Base-by-base conservation (phyloP, 2,888 invertebrate genomes). In the Dryobota labecula region DNA sequence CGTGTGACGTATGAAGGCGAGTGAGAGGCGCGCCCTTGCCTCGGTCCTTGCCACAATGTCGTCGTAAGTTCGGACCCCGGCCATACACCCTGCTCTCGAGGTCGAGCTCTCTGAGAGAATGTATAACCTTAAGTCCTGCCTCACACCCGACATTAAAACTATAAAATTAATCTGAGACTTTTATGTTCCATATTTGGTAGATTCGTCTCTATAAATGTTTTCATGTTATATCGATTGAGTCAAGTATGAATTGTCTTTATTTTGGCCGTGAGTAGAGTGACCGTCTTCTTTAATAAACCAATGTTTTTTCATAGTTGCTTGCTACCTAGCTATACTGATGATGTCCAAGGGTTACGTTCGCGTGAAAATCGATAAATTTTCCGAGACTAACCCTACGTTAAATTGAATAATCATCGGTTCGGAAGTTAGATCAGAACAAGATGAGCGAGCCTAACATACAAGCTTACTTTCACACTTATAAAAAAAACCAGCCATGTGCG, bases 11-110 rank as follows among this genome's bases (percentile, higher is more conserved):
- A 85, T 75, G 74, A 78, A 72, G 87, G 90, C 90, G 90, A 93
- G 95, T 95, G 95, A 95, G 94, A 94, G 95, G 95, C 80, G 89
- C 93, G 95, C 95, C 95, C 95, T 95, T 95, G 95, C 90, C 78
- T 84, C 84, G 85, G 88, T 91, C 91, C 90, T 92, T 93, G 93
- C 90, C 89, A 82, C 92, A 93, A 93, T 92, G 92, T 92, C 92
- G 91, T 89, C 89, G 90, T 83, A 85, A 91, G 90, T 90, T 91
- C 90, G 92, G 91, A 89, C 90, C 89, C 88, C 84, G 89, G 81
- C 87, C 86, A 78, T 84, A 80, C 91, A 91, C 92, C 92, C 91
- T 88, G 88, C 71, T 73, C 82, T 81, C 84, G 85, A 87, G 82
- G 85, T 84, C 84, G 74, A 82, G 72, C 86, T 88, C 85, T 86